phyloP scores from a whole-genome alignment of 2,888 invertebrate species.

The Eristalinus sepulchralis region DNA sequence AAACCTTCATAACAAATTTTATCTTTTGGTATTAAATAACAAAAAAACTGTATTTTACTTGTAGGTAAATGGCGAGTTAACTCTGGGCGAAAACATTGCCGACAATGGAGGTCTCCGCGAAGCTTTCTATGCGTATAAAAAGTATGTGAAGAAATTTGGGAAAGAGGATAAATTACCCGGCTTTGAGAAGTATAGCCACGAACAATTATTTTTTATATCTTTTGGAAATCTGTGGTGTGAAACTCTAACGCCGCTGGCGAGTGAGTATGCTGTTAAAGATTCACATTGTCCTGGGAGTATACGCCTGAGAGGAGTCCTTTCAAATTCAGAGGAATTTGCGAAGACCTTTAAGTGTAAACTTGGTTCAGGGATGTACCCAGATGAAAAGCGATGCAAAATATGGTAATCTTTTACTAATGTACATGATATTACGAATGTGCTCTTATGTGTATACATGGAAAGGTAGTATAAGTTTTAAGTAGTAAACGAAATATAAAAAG shows the following conservation, averaged over 20 bases:
- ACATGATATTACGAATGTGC: background rate
- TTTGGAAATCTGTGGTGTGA: conserved; percentile 95
- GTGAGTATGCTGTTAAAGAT: conserved; percentile 86
- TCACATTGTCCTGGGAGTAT: conserved; percentile 88
- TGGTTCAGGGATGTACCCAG: conserved; percentile 83
- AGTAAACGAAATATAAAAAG: background rate
- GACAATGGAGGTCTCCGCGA: conserved; percentile 91
- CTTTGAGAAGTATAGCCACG: conserved; percentile 86
- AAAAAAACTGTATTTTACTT: conserved; percentile 56
- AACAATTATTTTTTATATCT: conserved; percentile 90
- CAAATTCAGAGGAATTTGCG: conserved; percentile 88
- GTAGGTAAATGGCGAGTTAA: conserved; percentile 88
- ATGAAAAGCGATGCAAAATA: conserved; percentile 81
- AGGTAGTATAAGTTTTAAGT: background rate
- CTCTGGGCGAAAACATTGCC: conserved; percentile 91
- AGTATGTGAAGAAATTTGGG: conserved; percentile 83
- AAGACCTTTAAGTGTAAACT: conserved; percentile 83
- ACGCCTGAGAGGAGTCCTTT: conserved; percentile 86
- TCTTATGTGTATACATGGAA: background rate
- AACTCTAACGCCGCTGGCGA: conserved; percentile 84
- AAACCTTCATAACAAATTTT: background rate
- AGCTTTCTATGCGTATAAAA: conserved; percentile 86
- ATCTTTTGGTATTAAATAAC: conserved; percentile 17
- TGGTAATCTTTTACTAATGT: conserved; percentile 79
- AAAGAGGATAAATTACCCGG: conserved; percentile 87